A percentile compares a stretch with the other conserved stretches of the same genome.
Evolutionary conservation across 2,888 invertebrate genomes (phyloP).

Genomic region (Drosophila aldrichi): DNA sequence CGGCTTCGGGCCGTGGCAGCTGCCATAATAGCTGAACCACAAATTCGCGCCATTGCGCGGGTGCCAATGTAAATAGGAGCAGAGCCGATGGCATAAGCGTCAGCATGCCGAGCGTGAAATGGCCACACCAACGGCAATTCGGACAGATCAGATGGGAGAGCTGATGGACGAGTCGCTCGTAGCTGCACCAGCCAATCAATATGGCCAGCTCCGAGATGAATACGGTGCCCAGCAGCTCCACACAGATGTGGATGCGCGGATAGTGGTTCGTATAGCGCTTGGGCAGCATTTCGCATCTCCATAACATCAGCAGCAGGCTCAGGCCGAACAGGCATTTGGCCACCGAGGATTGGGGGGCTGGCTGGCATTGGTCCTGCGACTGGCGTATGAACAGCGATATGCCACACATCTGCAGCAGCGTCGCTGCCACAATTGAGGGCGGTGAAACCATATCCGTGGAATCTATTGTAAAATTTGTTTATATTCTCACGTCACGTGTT

Average conservation of each 20-base stretch:
- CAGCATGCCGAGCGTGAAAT: constrained; percentile 27
- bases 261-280: constrained; percentile 11
- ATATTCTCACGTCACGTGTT: not conserved
- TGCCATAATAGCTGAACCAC: constrained; percentile 36
- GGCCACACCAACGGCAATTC: constrained; percentile 43
- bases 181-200: constrained; percentile 44
- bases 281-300: constrained; percentile 48
- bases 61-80: constrained; percentile 33
- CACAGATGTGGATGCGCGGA: constrained; percentile 20
- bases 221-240: constrained; percentile 51
- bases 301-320: constrained; percentile 34
- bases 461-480: constrained; percentile 15
- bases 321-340: constrained; percentile 35
- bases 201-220: constrained; percentile 43
- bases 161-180: constrained; percentile 36
- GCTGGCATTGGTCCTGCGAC: constrained; percentile 21
- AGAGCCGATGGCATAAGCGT: constrained; percentile 27
- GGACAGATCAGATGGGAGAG: constrained; percentile 30
- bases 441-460: constrained; percentile 49
- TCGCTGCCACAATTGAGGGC: constrained; percentile 34
- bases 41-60: constrained; percentile 40
- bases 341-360: constrained; percentile 9
- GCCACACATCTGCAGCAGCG: constrained; percentile 48
- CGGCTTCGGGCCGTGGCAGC: constrained; percentile 42
- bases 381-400: constrained; percentile 42